Evolutionary conservation across 2,888 invertebrate species (phyloP).

Genomic region (Xestia sexstrigata): DNA sequence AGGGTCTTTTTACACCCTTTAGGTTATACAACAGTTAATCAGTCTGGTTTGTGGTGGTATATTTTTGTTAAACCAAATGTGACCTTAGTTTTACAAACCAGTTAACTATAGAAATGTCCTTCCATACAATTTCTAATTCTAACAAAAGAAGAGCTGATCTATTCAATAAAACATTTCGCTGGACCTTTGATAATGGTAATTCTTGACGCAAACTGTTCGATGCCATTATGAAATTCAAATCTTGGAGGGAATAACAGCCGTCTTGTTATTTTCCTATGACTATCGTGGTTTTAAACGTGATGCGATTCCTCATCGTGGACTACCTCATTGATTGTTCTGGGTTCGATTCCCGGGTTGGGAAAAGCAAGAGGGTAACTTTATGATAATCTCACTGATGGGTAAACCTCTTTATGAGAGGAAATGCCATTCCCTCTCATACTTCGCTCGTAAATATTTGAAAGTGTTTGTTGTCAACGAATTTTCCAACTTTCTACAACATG

Average conservation of each 20-base stretch:
- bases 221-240: slow-evolving; percentile 51
- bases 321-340: neutral
- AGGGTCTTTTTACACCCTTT: no score
- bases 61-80: neutral
- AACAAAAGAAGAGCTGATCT: slow-evolving; percentile 32
- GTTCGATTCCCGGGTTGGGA: neutral
- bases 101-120: neutral
- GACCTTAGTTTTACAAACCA: neutral
- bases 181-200: slow-evolving; percentile 49
- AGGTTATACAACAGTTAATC: neutral
- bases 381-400: no score
- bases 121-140: slow-evolving; percentile 36
- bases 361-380: no score
- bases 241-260: slow-evolving; percentile 16
- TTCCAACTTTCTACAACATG: no score
- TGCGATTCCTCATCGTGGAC: no score
- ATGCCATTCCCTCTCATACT: no score
- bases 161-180: slow-evolving; percentile 38
- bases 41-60: neutral
- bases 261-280: neutral
- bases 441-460: no score
- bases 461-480: no score
- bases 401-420: no score
- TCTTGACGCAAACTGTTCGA: slow-evolving; percentile 40
- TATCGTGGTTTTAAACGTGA: slow-evolving; percentile 25